Evolutionary conservation across 64 coral and sea anemone genomes (phyloP).

Genomic region (Stichodactyla mertensii): DNA sequence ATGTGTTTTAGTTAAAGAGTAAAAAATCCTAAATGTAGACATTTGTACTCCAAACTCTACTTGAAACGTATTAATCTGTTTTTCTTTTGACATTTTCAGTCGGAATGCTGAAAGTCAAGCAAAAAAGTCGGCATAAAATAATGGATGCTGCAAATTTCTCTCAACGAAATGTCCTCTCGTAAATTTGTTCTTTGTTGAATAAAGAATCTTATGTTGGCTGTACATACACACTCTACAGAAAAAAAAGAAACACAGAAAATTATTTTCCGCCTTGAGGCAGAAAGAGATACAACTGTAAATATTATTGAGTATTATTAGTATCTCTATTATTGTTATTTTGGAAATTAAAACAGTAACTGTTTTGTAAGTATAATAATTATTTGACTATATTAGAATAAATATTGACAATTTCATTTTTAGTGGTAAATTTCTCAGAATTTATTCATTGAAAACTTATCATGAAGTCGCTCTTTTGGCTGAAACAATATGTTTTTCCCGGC

Average conservation of each 20-base stretch:
- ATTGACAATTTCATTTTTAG: too few species aligned
- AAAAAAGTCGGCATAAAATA: background rate
- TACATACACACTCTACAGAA: background rate
- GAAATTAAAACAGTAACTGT: background rate
- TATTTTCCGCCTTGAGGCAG: background rate
- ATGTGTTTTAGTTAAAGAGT: background rate
- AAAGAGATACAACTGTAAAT: background rate
- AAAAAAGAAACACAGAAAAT: background rate
- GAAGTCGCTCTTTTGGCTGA: too few species aligned
- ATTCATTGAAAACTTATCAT: too few species aligned
- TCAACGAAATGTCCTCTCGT: background rate
- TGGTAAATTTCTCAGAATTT: too few species aligned
- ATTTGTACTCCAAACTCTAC: background rate
- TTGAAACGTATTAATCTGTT: background rate
- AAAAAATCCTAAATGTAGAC: background rate
- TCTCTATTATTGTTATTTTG: too few species aligned
- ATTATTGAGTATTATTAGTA: background rate
- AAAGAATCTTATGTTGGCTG: background rate
- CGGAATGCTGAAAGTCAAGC: background rate
- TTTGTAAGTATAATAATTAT: background rate
- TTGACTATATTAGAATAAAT: background rate
- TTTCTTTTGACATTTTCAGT: background rate
- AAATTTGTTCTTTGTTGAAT: background rate
- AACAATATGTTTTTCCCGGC: too few species aligned
- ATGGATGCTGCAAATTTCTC: background rate